Base-by-base conservation (phyloP, 2,113 vertebrate species). In the Cavia porcellus region DNA sequence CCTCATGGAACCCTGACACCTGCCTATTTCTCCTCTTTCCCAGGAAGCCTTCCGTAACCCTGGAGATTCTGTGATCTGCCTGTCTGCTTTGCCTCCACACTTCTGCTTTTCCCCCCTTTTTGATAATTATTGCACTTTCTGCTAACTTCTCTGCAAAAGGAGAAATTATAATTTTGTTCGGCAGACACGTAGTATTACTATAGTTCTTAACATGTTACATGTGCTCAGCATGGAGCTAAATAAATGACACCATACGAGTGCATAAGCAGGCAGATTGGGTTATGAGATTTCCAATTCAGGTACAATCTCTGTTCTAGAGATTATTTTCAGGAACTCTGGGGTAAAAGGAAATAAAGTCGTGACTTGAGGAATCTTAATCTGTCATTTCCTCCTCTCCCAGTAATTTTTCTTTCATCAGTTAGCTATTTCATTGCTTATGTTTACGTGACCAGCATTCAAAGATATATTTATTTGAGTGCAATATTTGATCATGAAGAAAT, bases 401-500 rank as follows among this genome's bases (percentile, higher is more conserved):
- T 80, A 72, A 79, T 84, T 95, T 90, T 92, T 89, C 14, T 57
- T 82, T 70, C 84, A 83, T 42, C n/a, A 62, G 25, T 74, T 77
- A 74, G 45, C 85, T 92, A 13, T 59, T 74, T 86, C n/a, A 2
- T 68, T 86, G 4, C 17, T 42, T 62, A 59, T 66, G 61, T 80
- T 86, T 42, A 86, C n/a, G 17, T 64, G 28, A 22, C 45, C 42
- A 79, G 22, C 57, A 77, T 15, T 84, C 52, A 74, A 92, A 89
- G 19, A 70, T n/a, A 32, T 28, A 74, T 92, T 90, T 95, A 72
- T 81, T 50, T 42, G 32, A 92, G 28, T 80, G 2, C 68, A 82
- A 85, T 77, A 93, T 77, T 82, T 96, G 38, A 96, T 95, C 15
- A 68, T 90, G 22, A 74, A 75, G 80, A 93, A 91, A n/a, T 92